phyloP scores from a whole-genome alignment of 2,113 vertebrate genomes.

The Apus apus region DNA sequence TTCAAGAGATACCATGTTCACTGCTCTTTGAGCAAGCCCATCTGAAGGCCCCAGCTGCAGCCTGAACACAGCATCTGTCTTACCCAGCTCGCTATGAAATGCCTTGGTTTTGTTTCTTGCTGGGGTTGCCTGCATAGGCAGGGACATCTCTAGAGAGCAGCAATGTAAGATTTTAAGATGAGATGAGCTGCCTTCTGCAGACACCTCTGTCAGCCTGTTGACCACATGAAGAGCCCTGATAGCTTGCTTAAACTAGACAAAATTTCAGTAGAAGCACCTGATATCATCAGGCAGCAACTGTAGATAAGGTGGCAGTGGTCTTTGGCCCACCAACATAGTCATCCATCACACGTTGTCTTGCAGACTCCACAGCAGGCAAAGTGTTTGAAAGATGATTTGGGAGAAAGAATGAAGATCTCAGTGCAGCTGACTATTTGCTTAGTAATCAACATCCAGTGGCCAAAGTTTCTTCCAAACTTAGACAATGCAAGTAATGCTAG shows the following conservation, averaged over 20 bases:
- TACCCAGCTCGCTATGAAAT: background rate
- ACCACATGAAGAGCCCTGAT: background rate
- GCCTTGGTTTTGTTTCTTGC: background rate
- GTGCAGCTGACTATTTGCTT: background rate
- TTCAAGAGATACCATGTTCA: background rate
- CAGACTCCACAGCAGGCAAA: background rate
- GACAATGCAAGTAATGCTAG: background rate
- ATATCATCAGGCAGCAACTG: background rate
- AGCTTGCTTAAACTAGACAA: background rate
- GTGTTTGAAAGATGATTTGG: background rate
- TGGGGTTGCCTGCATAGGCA: background rate
- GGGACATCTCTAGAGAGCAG: background rate
- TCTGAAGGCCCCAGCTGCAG: background rate
- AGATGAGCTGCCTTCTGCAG: background rate
- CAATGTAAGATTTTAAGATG: background rate
- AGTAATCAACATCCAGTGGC: background rate
- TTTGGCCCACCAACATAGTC: accelerated
- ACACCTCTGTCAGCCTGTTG: background rate
- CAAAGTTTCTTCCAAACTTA: background rate
- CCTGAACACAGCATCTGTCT: background rate
- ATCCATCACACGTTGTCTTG: accelerated
- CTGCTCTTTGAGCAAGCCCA: background rate
- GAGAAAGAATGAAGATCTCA: background rate
- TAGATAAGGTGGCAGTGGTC: accelerated
- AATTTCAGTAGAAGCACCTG: background rate